Conservation (phyloP, 2,797 vertebrate species). For the Lepus oiostolus region DNA sequence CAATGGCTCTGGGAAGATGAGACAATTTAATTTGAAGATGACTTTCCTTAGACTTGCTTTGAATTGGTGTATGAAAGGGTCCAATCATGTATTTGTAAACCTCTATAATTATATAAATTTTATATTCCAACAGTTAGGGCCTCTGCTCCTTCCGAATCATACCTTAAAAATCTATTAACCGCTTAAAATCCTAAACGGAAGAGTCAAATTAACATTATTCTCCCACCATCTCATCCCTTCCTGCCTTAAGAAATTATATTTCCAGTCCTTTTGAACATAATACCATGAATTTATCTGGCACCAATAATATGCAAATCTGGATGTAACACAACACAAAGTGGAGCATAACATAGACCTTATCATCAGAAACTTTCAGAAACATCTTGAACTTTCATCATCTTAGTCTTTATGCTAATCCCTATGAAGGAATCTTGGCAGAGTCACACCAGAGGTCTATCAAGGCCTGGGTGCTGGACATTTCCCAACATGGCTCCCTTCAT, state of each 20-base stretch:
- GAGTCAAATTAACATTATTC: background rate
- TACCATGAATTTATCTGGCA: background rate
- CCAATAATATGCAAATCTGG: background rate
- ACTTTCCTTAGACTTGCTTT: background rate
- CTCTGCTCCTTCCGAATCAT: background rate
- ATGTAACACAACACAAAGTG: background rate
- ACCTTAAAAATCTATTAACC: background rate
- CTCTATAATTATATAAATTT: background rate
- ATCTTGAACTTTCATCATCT: background rate
- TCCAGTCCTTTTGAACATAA: background rate
- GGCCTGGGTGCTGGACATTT: background rate
- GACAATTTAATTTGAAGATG: constrained; percentile 6
- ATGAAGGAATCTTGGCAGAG: background rate
- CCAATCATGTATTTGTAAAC: background rate
- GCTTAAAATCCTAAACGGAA: constrained; percentile 49
- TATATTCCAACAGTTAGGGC: background rate
- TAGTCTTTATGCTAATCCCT: background rate
- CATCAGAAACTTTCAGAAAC: background rate
- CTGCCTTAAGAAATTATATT: background rate
- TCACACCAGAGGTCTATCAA: background rate
- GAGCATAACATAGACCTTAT: background rate
- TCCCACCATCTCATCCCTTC: background rate
- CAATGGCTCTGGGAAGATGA: background rate
- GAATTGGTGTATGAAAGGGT: background rate
- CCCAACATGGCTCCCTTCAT: background rate